phyloP scores from a whole-genome alignment of 2,113 vertebrate species.

The Scolopax mira region DNA sequence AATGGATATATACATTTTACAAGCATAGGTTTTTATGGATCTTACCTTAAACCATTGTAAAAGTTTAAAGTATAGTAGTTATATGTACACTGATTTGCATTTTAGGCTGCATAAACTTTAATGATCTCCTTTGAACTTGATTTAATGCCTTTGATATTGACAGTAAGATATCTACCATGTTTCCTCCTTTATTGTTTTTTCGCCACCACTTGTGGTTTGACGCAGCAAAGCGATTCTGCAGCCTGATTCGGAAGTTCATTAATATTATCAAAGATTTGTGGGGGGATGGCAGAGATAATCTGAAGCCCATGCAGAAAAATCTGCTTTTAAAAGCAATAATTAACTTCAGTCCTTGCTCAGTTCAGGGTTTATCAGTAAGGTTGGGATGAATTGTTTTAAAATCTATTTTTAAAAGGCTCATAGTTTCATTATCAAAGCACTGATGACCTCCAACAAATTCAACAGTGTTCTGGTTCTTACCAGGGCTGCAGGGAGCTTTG shows the following conservation, averaged over 20 bases:
- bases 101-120: not conserved
- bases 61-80: not conserved
- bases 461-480: fast-evolving
- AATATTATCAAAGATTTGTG: not conserved
- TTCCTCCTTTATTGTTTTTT: not conserved
- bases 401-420: not conserved
- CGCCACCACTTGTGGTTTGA: not conserved
- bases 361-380: not conserved
- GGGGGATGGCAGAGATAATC: not conserved
- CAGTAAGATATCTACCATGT: not conserved
- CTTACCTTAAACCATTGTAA: not conserved
- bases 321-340: not conserved
- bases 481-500: not conserved
- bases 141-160: not conserved
- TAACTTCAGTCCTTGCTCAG: not conserved
- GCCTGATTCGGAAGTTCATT: not conserved
- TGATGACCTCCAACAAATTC: not conserved
- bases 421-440: not conserved
- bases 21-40: not conserved
- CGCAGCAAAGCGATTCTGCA: not conserved
- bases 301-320: not conserved
- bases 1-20: not conserved
- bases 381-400: not conserved
- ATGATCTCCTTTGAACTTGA: not conserved
- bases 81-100: not conserved